Evolutionary conservation across 2,888 invertebrate species (phyloP).

Genomic region (Homarus gammarus): DNA sequence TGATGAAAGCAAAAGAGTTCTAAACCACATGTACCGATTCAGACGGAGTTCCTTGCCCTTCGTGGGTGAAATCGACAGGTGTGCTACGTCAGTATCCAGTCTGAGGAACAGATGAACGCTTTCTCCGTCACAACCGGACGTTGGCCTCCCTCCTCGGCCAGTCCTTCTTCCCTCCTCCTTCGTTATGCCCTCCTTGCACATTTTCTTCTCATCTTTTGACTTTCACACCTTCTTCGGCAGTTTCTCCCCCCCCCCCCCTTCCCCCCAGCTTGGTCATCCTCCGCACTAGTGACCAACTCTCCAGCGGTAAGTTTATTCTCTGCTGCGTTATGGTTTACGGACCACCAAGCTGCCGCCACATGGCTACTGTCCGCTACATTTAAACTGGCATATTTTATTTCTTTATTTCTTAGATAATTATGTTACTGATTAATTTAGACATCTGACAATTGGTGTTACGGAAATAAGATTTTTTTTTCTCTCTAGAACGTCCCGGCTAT

Average conservation of each 20-base stretch:
- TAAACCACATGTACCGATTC: slow-evolving; percentile 18
- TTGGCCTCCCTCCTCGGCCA: neutral
- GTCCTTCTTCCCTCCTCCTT: neutral
- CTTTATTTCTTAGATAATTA: too few relatives aligned
- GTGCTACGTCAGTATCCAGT: slow-evolving; percentile 20
- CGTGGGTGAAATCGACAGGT: slow-evolving; percentile 63
- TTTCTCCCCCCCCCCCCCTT: neutral
- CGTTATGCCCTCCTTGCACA: neutral
- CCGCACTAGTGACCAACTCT: too few relatives aligned
- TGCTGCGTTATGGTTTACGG: too few relatives aligned
- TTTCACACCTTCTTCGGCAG: neutral
- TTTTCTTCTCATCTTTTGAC: neutral
- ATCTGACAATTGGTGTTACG: too few relatives aligned
- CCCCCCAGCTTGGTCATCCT: neutral
- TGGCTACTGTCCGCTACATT: too few relatives aligned
- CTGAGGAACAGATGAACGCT: slow-evolving; percentile 49
- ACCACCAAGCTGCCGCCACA: too few relatives aligned
- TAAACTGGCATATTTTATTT: too few relatives aligned
- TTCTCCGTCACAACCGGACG: slow-evolving; percentile 48
- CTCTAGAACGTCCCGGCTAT: too few relatives aligned
- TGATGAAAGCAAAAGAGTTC: slow-evolving; percentile 47
- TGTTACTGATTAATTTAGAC: too few relatives aligned
- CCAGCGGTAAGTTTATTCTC: too few relatives aligned
- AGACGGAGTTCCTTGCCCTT: slow-evolving; percentile 54
- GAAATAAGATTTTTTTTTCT: too few relatives aligned